Evolutionary conservation across 2,888 invertebrate genomes (phyloP).

Genomic region (Drosophila rellima): DNA sequence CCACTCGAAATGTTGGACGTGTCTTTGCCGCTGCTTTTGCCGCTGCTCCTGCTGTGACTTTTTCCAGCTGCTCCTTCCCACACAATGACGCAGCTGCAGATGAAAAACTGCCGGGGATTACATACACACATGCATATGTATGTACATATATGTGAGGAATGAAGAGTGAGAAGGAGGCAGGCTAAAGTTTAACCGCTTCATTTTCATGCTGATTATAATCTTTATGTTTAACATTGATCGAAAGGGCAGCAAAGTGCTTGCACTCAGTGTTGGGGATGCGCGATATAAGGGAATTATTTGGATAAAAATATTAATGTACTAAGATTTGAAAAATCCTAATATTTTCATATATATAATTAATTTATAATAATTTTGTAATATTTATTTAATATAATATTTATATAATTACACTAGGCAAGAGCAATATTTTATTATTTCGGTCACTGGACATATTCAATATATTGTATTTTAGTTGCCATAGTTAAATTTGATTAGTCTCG

Average conservation of each 20-base stretch:
- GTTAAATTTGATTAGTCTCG: no score
- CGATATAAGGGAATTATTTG: no score
- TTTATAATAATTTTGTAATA: no score
- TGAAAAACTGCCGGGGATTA: conserved; percentile 69
- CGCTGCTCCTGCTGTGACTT: conserved; percentile 40
- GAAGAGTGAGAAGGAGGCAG: neutral
- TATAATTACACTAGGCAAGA: no score
- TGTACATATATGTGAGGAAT: neutral
- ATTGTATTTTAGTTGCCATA: no score
- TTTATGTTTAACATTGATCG: conserved; percentile 47
- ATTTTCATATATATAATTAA: no score
- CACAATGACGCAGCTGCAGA: conserved; percentile 38
- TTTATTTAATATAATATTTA: no score
- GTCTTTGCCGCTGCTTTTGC: conserved; percentile 37
- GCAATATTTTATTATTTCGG: no score
- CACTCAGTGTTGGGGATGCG: neutral
- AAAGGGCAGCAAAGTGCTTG: neutral
- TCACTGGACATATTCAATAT: no score
- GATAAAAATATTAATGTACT: no score
- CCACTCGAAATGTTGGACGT: conserved; percentile 70
- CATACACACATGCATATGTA: no score
- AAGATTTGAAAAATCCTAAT: no score
- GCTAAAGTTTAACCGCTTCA: conserved; percentile 68
- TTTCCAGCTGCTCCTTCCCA: conserved; percentile 37
- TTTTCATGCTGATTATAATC: conserved; percentile 76